Percentiles rank a stretch among this genome's conserved stretches.
Conservation (phyloP, 92 coral and sea anemone genomes). For the Porites lobata region DNA sequence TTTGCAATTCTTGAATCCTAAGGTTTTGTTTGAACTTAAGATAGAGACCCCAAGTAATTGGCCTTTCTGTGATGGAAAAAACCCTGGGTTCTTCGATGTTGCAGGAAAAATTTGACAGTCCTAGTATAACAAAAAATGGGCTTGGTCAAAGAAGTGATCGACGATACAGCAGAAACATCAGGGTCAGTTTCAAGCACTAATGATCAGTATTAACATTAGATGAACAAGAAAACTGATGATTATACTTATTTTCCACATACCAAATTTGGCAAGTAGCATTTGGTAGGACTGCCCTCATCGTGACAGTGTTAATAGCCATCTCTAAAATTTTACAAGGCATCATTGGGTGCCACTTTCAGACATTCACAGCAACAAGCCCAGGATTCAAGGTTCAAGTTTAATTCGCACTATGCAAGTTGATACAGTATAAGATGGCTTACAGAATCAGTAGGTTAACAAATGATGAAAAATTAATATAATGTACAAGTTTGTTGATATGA, state of each 20-base stretch:
- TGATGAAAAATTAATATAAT: background rate
- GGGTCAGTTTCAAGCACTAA: slow-evolving; percentile 12
- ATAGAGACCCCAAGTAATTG: background rate
- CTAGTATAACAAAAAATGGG: background rate
- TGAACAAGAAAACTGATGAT: background rate
- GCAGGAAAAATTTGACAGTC: too few relatives aligned
- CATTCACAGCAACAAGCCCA: too few relatives aligned
- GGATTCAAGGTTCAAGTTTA: background rate
- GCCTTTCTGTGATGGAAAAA: background rate
- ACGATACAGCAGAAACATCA: slow-evolving; percentile 27
- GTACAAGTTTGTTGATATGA: background rate
- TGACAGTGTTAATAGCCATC: background rate
- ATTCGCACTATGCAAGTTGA: background rate
- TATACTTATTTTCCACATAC: background rate
- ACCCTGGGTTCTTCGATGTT: too few relatives aligned
- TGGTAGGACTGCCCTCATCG: background rate
- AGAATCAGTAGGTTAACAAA: background rate
- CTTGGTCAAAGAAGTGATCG: slow-evolving; percentile 26
- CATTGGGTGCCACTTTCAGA: too few relatives aligned
- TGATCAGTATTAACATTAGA: slow-evolving; percentile 10
- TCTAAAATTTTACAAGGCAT: background rate
- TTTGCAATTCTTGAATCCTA: slow-evolving; percentile 2
- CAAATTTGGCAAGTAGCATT: background rate
- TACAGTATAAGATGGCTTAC: background rate
- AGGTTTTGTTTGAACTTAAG: slow-evolving; percentile 12